These are phyloP conservation scores for Agelaius phoeniceus DNA, from an alignment of 2,113 vertebrate genomes.

Conservation along the genomic window DNA sequence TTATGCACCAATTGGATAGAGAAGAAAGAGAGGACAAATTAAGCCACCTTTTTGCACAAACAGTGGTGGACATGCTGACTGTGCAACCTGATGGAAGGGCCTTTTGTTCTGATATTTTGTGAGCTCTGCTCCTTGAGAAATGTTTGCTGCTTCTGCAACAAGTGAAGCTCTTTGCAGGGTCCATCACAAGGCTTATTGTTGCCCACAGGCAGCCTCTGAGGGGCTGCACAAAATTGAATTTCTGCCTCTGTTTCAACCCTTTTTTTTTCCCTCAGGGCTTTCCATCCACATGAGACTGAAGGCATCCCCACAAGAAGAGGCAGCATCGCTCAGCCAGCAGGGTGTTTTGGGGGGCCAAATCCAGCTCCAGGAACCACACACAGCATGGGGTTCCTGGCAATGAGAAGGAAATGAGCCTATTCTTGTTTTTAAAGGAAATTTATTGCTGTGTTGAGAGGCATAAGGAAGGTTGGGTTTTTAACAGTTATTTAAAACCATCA, in stretches of 20 bases:
- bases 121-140: background rate
- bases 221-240: background rate
- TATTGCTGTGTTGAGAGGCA: background rate
- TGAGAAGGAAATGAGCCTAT: background rate
- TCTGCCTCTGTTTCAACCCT: background rate
- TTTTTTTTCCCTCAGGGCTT: background rate
- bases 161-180: background rate
- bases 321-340: background rate
- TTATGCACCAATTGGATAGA: background rate
- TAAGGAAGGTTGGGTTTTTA: background rate
- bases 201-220: background rate
- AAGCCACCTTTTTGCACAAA: background rate
- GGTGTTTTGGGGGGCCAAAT: background rate
- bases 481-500: background rate
- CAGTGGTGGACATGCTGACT: background rate
- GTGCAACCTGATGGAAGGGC: background rate
- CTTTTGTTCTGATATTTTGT: background rate
- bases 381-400: background rate
- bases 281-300: background rate
- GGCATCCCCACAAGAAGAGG: background rate
- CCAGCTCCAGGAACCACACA: rapidly evolving
- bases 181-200: background rate
- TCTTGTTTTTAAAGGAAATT: background rate
- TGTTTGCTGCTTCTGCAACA: background rate
- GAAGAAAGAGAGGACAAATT: background rate